phyloP scores from a whole-genome alignment of 1,140 invertebrate species.

The Portunus trituberculatus region DNA sequence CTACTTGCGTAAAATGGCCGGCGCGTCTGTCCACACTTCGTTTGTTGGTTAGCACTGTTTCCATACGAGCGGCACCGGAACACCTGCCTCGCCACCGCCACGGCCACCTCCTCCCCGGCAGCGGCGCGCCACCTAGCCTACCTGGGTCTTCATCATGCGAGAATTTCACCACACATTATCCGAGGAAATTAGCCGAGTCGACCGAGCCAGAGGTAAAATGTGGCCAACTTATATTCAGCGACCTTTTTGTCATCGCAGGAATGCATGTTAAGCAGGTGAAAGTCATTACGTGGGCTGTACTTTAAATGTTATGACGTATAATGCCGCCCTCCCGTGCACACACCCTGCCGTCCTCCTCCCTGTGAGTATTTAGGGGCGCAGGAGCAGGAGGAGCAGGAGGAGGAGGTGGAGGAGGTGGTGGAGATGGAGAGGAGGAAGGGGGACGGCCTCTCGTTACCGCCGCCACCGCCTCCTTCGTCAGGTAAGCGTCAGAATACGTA shows the following conservation, averaged over 20 bases:
- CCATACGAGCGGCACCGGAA: not conserved
- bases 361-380: not conserved
- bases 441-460: not conserved
- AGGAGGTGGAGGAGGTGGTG: not conserved
- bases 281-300: conserved; percentile 56
- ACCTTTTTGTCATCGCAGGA: conserved; percentile 46
- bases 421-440: not conserved
- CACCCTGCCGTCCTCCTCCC: not conserved
- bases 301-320: conserved; percentile 52
- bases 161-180: conserved; percentile 58
- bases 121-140: not conserved
- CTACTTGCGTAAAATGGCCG: not conserved
- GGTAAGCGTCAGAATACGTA: not conserved
- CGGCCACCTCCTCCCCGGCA: not conserved
- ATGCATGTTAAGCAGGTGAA: conserved; percentile 63
- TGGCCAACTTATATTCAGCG: conserved; percentile 56
- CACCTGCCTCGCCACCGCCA: not conserved
- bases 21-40: not conserved
- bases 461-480: not conserved
- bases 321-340: conserved; percentile 11
- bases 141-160: conserved; percentile 41
- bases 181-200: conserved; percentile 34
- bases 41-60: not conserved
- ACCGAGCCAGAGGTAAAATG: conserved; percentile 46
- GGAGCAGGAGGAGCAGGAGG: not conserved